These are phyloP conservation scores for Smittia sp. DNA, from an alignment of 2,888 invertebrate species.

Conservation along the genomic window DNA sequence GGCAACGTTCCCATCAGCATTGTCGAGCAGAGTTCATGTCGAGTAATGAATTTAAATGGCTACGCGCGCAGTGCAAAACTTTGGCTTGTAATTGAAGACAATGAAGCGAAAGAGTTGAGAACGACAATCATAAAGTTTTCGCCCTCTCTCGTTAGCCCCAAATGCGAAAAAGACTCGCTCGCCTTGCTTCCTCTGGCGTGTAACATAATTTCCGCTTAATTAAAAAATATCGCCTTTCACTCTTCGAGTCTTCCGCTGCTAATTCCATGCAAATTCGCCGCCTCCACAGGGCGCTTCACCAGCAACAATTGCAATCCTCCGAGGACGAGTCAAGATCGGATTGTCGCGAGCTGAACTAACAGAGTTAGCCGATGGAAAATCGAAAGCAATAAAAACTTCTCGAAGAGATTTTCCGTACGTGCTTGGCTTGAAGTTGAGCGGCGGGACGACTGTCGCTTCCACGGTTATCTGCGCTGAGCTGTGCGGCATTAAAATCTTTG, in stretches of 20 bases:
- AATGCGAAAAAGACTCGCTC: not conserved
- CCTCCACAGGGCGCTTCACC: conserved; percentile 74
- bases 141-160: not conserved
- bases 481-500: conserved; percentile 85
- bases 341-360: conserved; percentile 63
- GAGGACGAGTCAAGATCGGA: conserved; percentile 81
- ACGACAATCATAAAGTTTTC: not conserved
- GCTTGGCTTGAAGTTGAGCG: conserved; percentile 65
- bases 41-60: not conserved
- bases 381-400: conserved; percentile 74
- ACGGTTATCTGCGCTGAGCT: conserved; percentile 82
- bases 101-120: not conserved
- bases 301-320: conserved; percentile 86
- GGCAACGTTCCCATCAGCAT: not conserved
- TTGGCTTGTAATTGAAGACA: not conserved
- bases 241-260: not conserved
- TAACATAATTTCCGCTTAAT: too few species aligned
- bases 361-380: conserved; percentile 58
- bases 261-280: not conserved
- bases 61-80: not conserved
- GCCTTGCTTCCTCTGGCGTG: not conserved
- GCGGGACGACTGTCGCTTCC: conserved; percentile 95
- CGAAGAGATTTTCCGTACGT: conserved; percentile 80
- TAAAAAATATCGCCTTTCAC: too few species aligned
- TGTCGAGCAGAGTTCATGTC: not conserved